Percentiles rank a stretch among this genome's conserved stretches.
Evolutionary conservation across 2,888 invertebrate genomes (phyloP).

Genomic region (Galerucella calmariensis): DNA sequence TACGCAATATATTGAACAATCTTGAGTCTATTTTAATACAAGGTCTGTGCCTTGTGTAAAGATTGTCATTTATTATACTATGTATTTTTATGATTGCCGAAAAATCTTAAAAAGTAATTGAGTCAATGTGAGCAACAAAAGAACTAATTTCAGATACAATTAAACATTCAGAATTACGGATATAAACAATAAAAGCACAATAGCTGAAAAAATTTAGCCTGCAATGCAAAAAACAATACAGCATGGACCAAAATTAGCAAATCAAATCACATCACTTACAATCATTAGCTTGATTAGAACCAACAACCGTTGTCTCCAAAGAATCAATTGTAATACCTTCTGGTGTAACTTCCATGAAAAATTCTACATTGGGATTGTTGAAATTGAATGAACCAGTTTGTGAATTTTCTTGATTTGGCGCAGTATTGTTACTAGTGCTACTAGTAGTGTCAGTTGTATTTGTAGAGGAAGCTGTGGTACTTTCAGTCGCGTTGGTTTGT

Average conservation of each 20-base stretch:
- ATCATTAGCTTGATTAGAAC: constrained; percentile 57
- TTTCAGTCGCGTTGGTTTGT: constrained; percentile 44
- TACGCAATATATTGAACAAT: no score
- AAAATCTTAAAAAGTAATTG: no score
- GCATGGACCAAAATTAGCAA: constrained; percentile 15
- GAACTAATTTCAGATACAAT: background rate
- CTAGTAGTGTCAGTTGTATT: constrained; percentile 32
- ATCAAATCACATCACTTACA: constrained; percentile 53
- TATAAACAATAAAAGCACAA: background rate
- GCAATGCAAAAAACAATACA: constrained; percentile 22
- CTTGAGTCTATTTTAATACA: no score
- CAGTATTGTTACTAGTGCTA: constrained; percentile 30
- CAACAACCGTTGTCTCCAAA: constrained; percentile 56
- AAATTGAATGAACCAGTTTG: constrained; percentile 47
- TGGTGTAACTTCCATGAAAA: constrained; percentile 72
- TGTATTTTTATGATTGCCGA: no score
- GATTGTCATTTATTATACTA: no score
- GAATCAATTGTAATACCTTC: constrained; percentile 64
- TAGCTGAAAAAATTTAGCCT: background rate
- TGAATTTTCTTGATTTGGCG: constrained; percentile 19
- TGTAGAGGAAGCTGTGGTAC: constrained; percentile 37
- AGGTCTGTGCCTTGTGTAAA: no score
- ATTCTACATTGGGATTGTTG: constrained; percentile 67
- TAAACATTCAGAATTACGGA: background rate
- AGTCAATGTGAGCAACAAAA: no score